Evolutionary conservation across 2,113 vertebrate genomes (phyloP).

Genomic region (Chrysemys picta): DNA sequence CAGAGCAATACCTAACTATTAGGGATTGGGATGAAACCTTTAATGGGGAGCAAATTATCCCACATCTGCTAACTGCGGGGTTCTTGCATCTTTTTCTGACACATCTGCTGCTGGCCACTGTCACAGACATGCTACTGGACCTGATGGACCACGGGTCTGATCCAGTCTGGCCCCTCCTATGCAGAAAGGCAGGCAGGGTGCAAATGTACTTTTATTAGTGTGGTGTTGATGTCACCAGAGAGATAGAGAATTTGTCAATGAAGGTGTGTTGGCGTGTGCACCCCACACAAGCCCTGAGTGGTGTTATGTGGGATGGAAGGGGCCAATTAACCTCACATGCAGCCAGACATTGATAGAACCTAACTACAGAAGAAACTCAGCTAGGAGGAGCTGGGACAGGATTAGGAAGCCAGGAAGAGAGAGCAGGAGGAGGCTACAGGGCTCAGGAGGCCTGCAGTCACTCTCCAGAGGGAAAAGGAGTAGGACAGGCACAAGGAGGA

Average conservation of each 20-base stretch:
- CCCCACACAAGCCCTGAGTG: neutral
- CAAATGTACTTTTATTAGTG: too few relatives aligned
- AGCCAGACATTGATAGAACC: neutral
- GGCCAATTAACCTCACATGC: too few relatives aligned
- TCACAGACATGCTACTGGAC: neutral
- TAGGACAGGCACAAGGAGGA: neutral
- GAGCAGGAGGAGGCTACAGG: neutral
- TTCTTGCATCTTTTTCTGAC: neutral
- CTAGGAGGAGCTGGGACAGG: neutral
- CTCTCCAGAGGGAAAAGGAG: neutral
- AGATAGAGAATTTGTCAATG: neutral
- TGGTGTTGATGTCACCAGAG: too few relatives aligned
- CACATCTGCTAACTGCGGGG: neutral
- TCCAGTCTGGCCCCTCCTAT: too few relatives aligned
- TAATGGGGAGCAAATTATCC: neutral
- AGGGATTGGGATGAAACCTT: neutral
- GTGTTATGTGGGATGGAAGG: too few relatives aligned
- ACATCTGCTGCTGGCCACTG: too few relatives aligned
- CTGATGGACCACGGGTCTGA: too few relatives aligned
- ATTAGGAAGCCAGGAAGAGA: neutral
- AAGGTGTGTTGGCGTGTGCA: neutral
- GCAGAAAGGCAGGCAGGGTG: too few relatives aligned
- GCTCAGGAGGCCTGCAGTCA: neutral
- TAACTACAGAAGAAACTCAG: neutral
- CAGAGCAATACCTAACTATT: neutral